These are phyloP conservation scores for Zaprionus ghesquierei DNA, from an alignment of 1,140 invertebrate genomes.

Conservation along the genomic window DNA sequence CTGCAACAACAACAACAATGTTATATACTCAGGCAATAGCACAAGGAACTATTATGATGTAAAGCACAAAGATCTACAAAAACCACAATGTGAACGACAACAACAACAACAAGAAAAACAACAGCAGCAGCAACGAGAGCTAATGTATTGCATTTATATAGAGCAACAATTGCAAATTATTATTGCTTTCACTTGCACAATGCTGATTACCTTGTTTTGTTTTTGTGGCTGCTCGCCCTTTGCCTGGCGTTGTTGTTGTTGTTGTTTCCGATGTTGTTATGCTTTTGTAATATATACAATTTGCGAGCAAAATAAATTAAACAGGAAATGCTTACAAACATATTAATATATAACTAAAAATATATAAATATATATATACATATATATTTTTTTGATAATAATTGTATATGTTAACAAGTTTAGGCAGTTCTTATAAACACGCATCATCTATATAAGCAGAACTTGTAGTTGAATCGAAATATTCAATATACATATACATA, in stretches of 20 bases:
- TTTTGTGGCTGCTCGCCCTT: constrained; percentile 42
- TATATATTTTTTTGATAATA: constrained; percentile 68
- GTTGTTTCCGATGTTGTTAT: constrained; percentile 38
- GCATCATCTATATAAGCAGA: constrained; percentile 21
- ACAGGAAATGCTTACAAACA: constrained; percentile 52
- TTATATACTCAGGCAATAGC: constrained; percentile 53
- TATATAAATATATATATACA: constrained; percentile 26
- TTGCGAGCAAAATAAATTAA: constrained; percentile 44
- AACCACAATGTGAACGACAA: constrained; percentile 22
- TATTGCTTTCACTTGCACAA: constrained; percentile 47
- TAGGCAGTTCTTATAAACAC: constrained; percentile 38
- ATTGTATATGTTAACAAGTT: constrained; percentile 51
- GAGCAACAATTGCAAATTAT: constrained; percentile 55
- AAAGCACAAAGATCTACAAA: constrained; percentile 51
- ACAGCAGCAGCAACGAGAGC: constrained; percentile 43
- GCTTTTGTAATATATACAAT: constrained; percentile 64
- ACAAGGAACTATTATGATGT: constrained; percentile 63
- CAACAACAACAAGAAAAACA: constrained; percentile 30
- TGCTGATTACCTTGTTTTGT: constrained; percentile 49
- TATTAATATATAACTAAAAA: constrained; percentile 47
- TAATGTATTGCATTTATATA: constrained; percentile 66
- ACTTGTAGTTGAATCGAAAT: constrained; percentile 24
- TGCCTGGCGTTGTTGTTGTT: constrained; percentile 28
- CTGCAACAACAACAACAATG: constrained; percentile 20
- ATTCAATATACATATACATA: constrained; percentile 29